Base-by-base conservation (phyloP, 2,113 vertebrate species). In the Engystomops pustulosus region DNA sequence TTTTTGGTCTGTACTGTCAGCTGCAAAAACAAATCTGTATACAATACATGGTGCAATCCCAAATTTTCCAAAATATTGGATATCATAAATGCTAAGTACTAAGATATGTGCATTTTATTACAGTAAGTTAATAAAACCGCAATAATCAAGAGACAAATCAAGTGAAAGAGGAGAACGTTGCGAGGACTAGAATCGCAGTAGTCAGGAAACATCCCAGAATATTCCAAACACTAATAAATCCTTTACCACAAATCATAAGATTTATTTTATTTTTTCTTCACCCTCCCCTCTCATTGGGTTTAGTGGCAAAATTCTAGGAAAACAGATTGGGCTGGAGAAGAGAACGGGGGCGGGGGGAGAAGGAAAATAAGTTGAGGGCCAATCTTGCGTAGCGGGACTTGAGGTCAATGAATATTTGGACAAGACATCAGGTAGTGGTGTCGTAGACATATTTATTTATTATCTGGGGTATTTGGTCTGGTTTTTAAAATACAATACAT, bases 241-340 rank as follows among this genome's bases (percentile, higher is more conserved):
- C 3, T 58, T 78, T 45, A 55, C 55, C 53, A 62, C 76, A 79
- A 41, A 41, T 44, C n/a, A 38, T 41, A 79, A 79, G 77, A 65
- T 62, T 79, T 45, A 79, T 65, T 79, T 79, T 79, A 44, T 79
- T 45, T 79, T 79, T 27, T 41, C 36, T 25, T 17, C 38, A 44
- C 25, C n/a, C n/a, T 18, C 15, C 23, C n/a, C 41, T 30, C 41
- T 75, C 17, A 23, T 79, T 44, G 53, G 74, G 18, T 11, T 78
- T 55, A 60, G 27, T 34, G 23, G 55, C n/a, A 79, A 38, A 27
- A 41, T 58, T 79, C 36, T 17, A 79, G 27, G 25, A 79, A 65
- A 65, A 62, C 41, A 79, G n/a, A 79, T 17, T 18, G 15, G 55
- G 18, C 20, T 45, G 23, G 11, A 79, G 17, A 79, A 62, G 51